phyloP scores from a whole-genome alignment of 1,140 invertebrate genomes.

The Venustaconcha ellipsiformis region DNA sequence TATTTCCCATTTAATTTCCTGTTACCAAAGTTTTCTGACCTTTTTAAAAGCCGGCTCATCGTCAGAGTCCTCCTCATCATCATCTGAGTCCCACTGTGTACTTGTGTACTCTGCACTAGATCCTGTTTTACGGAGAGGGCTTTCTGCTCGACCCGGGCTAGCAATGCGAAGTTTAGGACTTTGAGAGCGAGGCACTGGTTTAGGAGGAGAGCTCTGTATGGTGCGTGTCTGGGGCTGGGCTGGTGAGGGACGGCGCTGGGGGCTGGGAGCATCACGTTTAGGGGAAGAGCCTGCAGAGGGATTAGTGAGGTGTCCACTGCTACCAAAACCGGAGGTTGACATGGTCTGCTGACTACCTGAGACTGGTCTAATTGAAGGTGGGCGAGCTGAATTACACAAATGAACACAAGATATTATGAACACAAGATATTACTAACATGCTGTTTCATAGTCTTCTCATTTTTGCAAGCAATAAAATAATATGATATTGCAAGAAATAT shows the following conservation, averaged over 20 bases:
- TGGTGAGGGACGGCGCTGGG: constrained; percentile 11
- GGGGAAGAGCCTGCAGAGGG: constrained; percentile 2
- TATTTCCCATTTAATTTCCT: too few species aligned
- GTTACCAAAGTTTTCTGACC: too few species aligned
- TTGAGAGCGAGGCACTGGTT: constrained; percentile 32
- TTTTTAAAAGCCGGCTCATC: constrained; percentile 38
- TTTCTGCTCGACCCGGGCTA: constrained; percentile 14
- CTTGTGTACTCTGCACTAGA: constrained; percentile 62
- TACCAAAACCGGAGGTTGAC: constrained; percentile 27
- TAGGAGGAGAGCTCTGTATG: constrained; percentile 22
- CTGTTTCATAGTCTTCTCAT: too few species aligned
- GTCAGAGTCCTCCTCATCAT: constrained; percentile 40
- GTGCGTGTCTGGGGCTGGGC: constrained; percentile 1
- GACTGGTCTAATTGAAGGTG: background rate
- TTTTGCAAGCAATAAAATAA: too few species aligned
- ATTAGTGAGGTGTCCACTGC: constrained; percentile 7
- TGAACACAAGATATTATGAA: too few species aligned
- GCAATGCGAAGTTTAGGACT: constrained; percentile 16
- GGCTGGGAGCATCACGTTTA: constrained; percentile 23
- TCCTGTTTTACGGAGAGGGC: constrained; percentile 30
- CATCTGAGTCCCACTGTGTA: constrained; percentile 58
- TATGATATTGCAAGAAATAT: too few species aligned
- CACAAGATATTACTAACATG: too few species aligned
- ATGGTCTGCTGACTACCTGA: constrained; percentile 23
- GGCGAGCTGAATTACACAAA: too few species aligned